Evolutionary conservation across 1,140 invertebrate genomes (phyloP).

Genomic region (Vanessa atalanta): DNA sequence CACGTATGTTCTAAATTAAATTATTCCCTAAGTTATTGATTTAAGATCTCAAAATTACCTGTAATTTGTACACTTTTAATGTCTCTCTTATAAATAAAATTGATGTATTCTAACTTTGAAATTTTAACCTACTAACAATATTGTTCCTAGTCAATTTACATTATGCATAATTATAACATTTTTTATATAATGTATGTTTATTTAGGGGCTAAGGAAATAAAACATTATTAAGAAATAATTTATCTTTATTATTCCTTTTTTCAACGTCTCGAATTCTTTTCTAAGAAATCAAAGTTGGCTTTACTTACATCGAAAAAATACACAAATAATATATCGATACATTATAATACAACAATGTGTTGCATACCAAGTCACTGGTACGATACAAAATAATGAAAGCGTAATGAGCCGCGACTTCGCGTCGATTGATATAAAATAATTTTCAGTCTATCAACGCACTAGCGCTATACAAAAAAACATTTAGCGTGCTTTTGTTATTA

Average conservation of each 20-base stretch:
- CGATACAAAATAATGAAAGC: constrained; percentile 63
- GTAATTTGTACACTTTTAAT: neutral
- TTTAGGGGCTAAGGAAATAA: constrained; percentile 55
- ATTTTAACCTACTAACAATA: constrained; percentile 2
- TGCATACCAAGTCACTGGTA: constrained; percentile 60
- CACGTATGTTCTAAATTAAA: constrained; percentile 8
- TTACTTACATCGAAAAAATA: constrained; percentile 79
- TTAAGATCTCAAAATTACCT: constrained; percentile 10
- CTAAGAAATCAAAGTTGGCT: constrained; percentile 78
- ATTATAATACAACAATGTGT: constrained; percentile 67
- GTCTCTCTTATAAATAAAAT: neutral
- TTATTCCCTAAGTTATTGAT: constrained; percentile 13
- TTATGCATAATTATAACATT: constrained; percentile 9
- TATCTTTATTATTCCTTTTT: constrained; percentile 79
- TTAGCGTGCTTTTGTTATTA: constrained; percentile 34
- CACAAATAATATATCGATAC: constrained; percentile 73
- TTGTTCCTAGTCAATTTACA: constrained; percentile 15
- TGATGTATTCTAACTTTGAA: neutral
- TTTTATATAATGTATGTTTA: constrained; percentile 14
- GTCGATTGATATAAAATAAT: constrained; percentile 37
- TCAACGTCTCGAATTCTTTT: constrained; percentile 77
- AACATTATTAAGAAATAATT: constrained; percentile 78
- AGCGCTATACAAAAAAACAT: constrained; percentile 34
- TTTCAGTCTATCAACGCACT: constrained; percentile 39
- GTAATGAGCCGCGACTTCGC: constrained; percentile 50